Conservation (phyloP, 2,113 vertebrate genomes). For the Cercocebus atys region DNA sequence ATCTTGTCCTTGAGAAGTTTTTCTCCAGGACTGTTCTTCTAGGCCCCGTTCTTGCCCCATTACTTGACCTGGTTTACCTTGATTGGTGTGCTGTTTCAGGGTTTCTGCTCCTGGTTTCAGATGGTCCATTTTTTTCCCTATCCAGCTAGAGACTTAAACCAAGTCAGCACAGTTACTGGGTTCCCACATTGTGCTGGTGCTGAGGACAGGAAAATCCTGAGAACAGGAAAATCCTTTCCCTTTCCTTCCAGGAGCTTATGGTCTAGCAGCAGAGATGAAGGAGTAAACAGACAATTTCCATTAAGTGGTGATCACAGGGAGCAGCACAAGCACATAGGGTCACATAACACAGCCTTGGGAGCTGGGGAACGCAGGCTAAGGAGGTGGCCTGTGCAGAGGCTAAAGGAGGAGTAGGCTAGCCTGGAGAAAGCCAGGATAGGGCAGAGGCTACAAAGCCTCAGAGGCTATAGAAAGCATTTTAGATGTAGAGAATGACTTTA, state of each 20-base stretch:
- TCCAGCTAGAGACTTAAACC: not conserved
- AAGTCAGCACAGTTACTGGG: not conserved
- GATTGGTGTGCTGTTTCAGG: not conserved
- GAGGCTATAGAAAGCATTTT: not conserved
- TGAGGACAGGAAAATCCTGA: too few species aligned
- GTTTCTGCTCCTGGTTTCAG: not conserved
- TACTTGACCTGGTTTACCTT: not conserved
- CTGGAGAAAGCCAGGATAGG: not conserved
- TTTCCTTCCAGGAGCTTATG: not conserved
- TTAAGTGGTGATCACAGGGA: not conserved
- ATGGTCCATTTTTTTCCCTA: not conserved
- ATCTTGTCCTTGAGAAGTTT: not conserved
- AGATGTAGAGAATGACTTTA: not conserved
- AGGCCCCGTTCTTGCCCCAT: rapidly evolving
- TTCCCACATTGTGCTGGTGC: too few species aligned
- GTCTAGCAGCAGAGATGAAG: not conserved
- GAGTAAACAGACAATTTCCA: not conserved
- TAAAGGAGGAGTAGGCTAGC: not conserved
- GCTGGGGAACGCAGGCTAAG: not conserved
- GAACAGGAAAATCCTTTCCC: not conserved
- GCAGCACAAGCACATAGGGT: not conserved
- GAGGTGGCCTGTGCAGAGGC: not conserved
- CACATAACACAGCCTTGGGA: not conserved
- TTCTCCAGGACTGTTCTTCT: not conserved
- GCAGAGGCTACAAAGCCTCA: not conserved